Conservation (phyloP, 2,888 invertebrate genomes). For the Luperina testacea region DNA sequence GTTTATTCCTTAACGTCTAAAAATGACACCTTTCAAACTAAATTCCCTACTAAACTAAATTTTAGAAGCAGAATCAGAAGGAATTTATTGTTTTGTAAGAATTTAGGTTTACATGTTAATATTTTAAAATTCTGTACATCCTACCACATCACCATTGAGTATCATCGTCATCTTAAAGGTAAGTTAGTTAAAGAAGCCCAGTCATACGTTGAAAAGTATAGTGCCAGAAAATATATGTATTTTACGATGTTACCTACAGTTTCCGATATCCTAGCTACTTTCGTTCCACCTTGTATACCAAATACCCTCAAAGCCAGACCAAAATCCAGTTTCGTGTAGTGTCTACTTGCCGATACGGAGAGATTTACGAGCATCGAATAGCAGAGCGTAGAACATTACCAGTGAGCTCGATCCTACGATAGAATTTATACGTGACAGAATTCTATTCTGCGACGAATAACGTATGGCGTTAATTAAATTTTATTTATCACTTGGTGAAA, state of each 20-base stretch:
- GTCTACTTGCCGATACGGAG: constrained; percentile 46
- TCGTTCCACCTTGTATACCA: constrained; percentile 9
- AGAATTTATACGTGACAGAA: constrained; percentile 60
- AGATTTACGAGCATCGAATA: constrained; percentile 62
- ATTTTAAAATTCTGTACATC: not conserved
- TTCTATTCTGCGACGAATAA: constrained; percentile 37
- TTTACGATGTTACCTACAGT: constrained; percentile 2
- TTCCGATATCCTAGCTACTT: constrained; percentile 30
- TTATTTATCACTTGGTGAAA: constrained; percentile 17
- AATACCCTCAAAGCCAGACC: constrained; percentile 23
- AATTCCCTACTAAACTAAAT: not conserved
- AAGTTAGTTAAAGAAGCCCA: not conserved
- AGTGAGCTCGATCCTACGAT: constrained; percentile 24
- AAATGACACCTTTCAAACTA: not conserved
- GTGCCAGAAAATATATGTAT: not conserved
- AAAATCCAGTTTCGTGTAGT: constrained; percentile 36
- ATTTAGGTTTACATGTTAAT: not conserved
- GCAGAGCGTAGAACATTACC: constrained; percentile 50
- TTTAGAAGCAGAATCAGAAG: not conserved
- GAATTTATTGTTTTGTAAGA: not conserved
- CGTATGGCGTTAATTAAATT: constrained; percentile 42
- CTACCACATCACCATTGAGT: not conserved
- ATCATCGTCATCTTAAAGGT: not conserved
- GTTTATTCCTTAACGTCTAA: not conserved
- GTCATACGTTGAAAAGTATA: not conserved